Conservation (phyloP, 2,888 invertebrate species). For the Strigamia crassipes region DNA sequence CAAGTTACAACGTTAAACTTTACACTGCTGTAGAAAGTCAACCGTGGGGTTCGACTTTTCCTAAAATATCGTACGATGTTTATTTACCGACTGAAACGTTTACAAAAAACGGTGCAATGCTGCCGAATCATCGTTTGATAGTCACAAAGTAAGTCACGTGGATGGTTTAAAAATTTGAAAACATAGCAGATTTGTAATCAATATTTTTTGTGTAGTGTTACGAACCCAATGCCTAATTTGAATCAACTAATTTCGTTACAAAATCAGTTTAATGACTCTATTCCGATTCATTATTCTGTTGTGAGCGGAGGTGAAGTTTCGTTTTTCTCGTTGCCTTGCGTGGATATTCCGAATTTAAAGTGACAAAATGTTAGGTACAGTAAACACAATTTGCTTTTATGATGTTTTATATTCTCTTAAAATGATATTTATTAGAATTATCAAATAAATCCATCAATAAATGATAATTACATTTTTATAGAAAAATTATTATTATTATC, state of each 20-base stretch:
- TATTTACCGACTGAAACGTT: background rate
- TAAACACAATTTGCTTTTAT: no score
- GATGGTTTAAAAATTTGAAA: background rate
- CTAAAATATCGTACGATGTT: background rate
- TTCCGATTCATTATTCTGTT: background rate
- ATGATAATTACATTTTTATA: no score
- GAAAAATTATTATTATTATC: no score
- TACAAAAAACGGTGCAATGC: background rate
- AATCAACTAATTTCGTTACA: background rate
- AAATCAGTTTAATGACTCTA: background rate
- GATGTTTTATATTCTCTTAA: no score
- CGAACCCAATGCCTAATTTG: background rate
- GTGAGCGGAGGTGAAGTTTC: background rate
- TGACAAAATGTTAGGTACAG: background rate
- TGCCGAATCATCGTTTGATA: slow-evolving; percentile 1
- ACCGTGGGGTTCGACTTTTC: background rate
- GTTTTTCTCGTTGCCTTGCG: background rate
- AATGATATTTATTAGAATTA: no score
- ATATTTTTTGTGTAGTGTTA: background rate
- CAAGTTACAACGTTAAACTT: background rate
- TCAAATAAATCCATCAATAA: no score
- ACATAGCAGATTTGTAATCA: background rate
- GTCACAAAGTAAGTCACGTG: background rate
- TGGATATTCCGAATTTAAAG: background rate
- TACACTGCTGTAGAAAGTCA: background rate